A percentile compares a stretch with the other conserved stretches of the same genome.
Conservation (phyloP, 2,888 invertebrate species). For the Campoplex nolae region DNA sequence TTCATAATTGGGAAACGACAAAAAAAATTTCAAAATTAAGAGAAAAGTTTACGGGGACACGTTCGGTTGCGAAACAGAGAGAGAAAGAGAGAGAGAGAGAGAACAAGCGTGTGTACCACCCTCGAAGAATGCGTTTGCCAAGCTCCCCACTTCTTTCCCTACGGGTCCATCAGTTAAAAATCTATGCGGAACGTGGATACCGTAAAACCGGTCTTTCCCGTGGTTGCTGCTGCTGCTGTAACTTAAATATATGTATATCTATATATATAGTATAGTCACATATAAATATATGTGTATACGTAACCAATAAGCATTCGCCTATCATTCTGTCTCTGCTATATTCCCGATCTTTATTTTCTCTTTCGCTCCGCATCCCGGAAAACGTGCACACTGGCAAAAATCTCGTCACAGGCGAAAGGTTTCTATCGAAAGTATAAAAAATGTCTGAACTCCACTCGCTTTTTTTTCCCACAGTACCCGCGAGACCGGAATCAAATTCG, state of each 20-base stretch:
- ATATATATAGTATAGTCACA: slow-evolving; percentile 5
- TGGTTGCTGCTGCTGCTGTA: slow-evolving; percentile 38
- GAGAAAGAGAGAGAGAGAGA: neutral
- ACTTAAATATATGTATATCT: slow-evolving; percentile 3
- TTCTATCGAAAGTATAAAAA: neutral
- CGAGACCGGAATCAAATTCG: neutral
- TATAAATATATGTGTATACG: neutral
- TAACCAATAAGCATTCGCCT: slow-evolving; percentile 30
- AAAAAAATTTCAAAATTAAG: slow-evolving; percentile 12
- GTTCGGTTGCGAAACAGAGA: neutral
- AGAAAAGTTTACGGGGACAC: neutral
- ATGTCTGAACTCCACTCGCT: neutral
- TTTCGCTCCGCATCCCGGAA: slow-evolving; percentile 30
- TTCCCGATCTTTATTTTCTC: slow-evolving; percentile 45
- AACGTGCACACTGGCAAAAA: neutral
- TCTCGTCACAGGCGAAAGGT: neutral
- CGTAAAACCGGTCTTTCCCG: slow-evolving; percentile 70
- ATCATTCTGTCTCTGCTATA: slow-evolving; percentile 41
- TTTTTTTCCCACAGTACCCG: no score
- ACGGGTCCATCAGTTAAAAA: slow-evolving; percentile 59
- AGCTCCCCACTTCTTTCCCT: slow-evolving; percentile 23
- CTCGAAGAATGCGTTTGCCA: slow-evolving; percentile 65
- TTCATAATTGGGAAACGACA: neutral
- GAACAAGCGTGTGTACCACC: slow-evolving; percentile 53
- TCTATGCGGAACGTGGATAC: slow-evolving; percentile 69